Conservation (phyloP, 2,113 vertebrate species). For the Vulpes vulpes region DNA sequence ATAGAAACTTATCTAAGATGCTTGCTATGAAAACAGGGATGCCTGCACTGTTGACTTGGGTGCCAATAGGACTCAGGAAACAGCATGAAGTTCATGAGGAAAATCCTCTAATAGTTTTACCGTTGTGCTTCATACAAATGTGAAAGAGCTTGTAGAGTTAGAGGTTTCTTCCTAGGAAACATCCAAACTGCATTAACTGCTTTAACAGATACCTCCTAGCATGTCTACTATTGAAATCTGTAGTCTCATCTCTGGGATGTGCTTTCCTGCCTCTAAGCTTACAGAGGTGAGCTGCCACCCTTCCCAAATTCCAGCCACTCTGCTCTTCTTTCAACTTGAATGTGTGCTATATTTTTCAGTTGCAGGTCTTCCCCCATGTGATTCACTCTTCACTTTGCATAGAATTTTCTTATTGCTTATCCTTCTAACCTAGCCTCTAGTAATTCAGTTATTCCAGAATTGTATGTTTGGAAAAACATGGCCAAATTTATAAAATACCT, state of each 20-base stretch:
- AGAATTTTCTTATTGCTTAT: not conserved
- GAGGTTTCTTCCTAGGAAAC: not conserved
- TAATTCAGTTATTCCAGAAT: not conserved
- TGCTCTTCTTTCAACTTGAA: not conserved
- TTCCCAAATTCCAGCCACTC: not conserved
- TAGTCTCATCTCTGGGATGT: not conserved
- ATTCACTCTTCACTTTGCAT: not conserved
- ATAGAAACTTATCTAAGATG: not conserved
- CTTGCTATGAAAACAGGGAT: not conserved
- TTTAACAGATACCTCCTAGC: not conserved
- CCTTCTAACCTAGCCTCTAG: not conserved
- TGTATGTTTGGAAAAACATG: not conserved
- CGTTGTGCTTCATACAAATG: not conserved
- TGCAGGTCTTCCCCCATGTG: not conserved
- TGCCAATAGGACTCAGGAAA: not conserved
- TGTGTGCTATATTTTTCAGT: not conserved
- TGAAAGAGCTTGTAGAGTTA: not conserved
- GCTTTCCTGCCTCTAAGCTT: not conserved
- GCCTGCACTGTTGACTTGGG: not conserved
- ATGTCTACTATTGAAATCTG: too few relatives aligned
- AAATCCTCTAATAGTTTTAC: not conserved
- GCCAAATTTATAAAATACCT: not conserved
- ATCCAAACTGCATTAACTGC: not conserved
- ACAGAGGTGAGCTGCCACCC: not conserved
- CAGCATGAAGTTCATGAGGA: not conserved